Conservation (phyloP, 2,113 vertebrate species). For the Perca fluviatilis region DNA sequence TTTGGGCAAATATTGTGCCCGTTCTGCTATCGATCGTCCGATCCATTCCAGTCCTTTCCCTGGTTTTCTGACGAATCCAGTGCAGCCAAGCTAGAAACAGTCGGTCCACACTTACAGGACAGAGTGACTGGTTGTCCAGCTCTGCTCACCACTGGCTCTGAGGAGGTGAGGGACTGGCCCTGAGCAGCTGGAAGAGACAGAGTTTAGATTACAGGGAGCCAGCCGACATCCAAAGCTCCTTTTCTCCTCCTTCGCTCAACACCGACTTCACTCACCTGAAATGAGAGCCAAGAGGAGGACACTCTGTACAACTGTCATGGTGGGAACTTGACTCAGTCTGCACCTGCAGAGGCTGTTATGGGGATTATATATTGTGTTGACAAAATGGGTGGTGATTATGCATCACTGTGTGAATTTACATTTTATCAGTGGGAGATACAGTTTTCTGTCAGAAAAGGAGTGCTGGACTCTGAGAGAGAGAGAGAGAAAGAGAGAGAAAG, state of each 20-base stretch:
- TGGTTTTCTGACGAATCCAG: constrained; percentile 50
- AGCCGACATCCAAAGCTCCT: background rate
- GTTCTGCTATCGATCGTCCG: constrained; percentile 15
- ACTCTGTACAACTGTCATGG: too few relatives aligned
- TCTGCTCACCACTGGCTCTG: constrained; percentile 34
- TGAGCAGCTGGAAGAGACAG: constrained; percentile 35
- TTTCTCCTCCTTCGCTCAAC: background rate
- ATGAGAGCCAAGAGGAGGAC: too few relatives aligned
- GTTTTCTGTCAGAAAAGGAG: too few relatives aligned
- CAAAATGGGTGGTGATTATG: too few relatives aligned
- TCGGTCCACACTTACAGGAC: constrained; percentile 43
- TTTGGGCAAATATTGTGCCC: constrained; percentile 44
- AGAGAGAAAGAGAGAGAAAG: too few relatives aligned
- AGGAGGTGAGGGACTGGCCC: constrained; percentile 48
- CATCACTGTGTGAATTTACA: too few relatives aligned
- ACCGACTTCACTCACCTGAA: background rate
- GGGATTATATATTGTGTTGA: too few relatives aligned
- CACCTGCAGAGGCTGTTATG: too few relatives aligned
- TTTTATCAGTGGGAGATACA: too few relatives aligned
- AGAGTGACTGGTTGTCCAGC: constrained; percentile 6
- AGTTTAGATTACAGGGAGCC: constrained; percentile 5
- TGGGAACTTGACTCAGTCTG: too few relatives aligned
- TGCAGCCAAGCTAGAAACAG: constrained; percentile 22
- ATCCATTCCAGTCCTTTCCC: constrained; percentile 29
- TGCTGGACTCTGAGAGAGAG: too few relatives aligned